Percentiles rank a stretch among this genome's conserved stretches.
Evolutionary conservation across 2,797 vertebrate genomes (phyloP).

Genomic region (Toxotes lorentzi): DNA sequence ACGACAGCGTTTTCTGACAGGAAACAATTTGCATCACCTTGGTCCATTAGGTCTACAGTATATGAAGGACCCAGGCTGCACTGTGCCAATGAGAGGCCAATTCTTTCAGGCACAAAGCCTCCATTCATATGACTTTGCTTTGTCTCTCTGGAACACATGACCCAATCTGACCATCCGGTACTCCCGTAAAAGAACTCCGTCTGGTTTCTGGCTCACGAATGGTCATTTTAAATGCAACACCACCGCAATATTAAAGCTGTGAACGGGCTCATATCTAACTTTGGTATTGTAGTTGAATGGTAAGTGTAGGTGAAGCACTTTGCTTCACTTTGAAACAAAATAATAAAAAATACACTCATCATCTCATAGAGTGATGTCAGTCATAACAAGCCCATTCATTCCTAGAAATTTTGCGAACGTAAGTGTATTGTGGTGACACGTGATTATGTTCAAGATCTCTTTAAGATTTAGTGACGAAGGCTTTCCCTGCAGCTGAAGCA

Average conservation of each 20-base stretch:
- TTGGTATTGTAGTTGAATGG: neutral
- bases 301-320: neutral
- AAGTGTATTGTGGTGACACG: neutral
- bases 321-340: neutral
- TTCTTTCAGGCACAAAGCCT: slow-evolving; percentile 62
- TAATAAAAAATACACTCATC: too few species aligned
- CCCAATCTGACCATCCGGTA: slow-evolving; percentile 31
- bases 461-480: neutral
- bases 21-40: slow-evolving; percentile 16
- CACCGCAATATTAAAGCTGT: neutral
- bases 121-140: slow-evolving; percentile 64
- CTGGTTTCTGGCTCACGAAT: neutral
- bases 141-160: slow-evolving; percentile 57
- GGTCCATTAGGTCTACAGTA: slow-evolving; percentile 12
- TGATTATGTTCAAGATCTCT: neutral
- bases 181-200: slow-evolving; percentile 21
- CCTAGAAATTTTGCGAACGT: neutral
- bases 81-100: slow-evolving; percentile 41
- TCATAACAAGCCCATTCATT: neutral
- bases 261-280: neutral
- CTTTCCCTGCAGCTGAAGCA: slow-evolving; percentile 41
- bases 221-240: neutral
- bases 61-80: slow-evolving; percentile 26
- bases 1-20: neutral
- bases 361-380: neutral